Base-by-base conservation (phyloP, 2,888 invertebrate genomes). In the Scelioninae gen. 1 region DNA sequence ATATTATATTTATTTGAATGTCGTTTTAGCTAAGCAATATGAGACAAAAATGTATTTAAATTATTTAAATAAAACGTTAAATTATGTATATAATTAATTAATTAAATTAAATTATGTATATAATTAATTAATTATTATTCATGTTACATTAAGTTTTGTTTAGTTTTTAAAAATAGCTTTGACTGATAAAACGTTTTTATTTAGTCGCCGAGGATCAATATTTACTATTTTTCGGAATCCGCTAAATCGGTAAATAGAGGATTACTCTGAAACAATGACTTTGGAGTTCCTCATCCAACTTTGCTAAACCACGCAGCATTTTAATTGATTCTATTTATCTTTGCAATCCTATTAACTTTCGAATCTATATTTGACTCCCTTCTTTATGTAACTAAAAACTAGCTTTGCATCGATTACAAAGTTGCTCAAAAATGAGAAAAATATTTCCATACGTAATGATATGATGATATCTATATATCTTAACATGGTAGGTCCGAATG, bases 251-350 rank as follows among this genome's bases (percentile, higher is more conserved):
- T 66, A 76, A 76, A 76, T 66, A 66, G 51, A 51, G 68, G 68
- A 68, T 76, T 76, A 68, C 38, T 31, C 9, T 10, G 45, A 53
- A 45, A 51, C 76, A 76, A 77, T 77, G 77, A 69, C 77, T 77
- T 53, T 9, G 31, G 23, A 77, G 69, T 69, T 69, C 6, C 77
- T 69, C 77, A 69, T 77, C 69, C 53, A 77, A 77, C 68, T 77
- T 69, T 4, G 49, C 60, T 69, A 53, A 69, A 62, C 68, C 76
- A 51, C 55, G 38, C n/a, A 43, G 29, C 31, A 47, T 45, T 77
- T 69, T 68, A 77, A 77, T 69, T 68, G 66, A 68, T 76, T 76
- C 43, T 76, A 66, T 76, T 76, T 76, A 76, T 76, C 66, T 76
- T 76, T 58, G 65, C 66, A 76, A 66, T 76, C 60, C 75, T 58